These are phyloP conservation scores for Sphenodon punctatus DNA, from an alignment of 2,797 vertebrate species.

Conservation along the genomic window DNA sequence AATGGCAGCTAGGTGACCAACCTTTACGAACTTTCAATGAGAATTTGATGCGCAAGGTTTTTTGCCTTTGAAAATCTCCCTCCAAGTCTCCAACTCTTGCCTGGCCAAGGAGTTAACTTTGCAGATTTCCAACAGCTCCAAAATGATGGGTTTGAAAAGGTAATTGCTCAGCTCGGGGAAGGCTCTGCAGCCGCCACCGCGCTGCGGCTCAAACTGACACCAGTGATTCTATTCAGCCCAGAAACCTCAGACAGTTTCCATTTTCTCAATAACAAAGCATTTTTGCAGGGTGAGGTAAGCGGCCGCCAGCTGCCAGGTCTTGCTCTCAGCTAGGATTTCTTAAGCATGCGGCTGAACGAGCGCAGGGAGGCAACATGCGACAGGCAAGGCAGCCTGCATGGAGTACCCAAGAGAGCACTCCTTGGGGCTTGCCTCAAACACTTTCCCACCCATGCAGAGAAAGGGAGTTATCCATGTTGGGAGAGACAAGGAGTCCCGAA, in stretches of 20 bases:
- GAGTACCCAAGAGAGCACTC: neutral
- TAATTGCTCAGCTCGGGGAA: slow-evolving; percentile 37
- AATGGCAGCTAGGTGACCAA: too few species aligned
- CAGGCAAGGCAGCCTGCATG: neutral
- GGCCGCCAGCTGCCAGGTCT: slow-evolving; percentile 81
- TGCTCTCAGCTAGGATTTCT: slow-evolving; percentile 55
- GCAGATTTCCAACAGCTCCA: slow-evolving; percentile 3
- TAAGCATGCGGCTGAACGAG: slow-evolving; percentile 27
- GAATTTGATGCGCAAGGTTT: neutral
- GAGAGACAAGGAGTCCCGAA: neutral
- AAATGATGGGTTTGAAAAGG: slow-evolving; percentile 52
- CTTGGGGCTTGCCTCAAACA: neutral
- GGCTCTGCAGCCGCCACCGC: slow-evolving; percentile 54
- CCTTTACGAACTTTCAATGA: slow-evolving; percentile 10
- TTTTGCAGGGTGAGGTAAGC: slow-evolving; percentile 89
- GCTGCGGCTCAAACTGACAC: slow-evolving; percentile 69
- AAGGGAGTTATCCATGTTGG: neutral
- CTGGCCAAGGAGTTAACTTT: slow-evolving; percentile 47
- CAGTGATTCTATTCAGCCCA: slow-evolving; percentile 68
- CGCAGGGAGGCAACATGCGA: neutral
- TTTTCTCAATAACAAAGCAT: slow-evolving; percentile 86
- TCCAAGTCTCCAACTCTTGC: neutral
- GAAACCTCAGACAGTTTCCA: slow-evolving; percentile 81
- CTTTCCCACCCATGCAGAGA: neutral
- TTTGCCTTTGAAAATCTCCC: neutral